Evolutionary conservation across 2,113 vertebrate genomes (phyloP).

Genomic region (Tympanuchus pallidicinctus): DNA sequence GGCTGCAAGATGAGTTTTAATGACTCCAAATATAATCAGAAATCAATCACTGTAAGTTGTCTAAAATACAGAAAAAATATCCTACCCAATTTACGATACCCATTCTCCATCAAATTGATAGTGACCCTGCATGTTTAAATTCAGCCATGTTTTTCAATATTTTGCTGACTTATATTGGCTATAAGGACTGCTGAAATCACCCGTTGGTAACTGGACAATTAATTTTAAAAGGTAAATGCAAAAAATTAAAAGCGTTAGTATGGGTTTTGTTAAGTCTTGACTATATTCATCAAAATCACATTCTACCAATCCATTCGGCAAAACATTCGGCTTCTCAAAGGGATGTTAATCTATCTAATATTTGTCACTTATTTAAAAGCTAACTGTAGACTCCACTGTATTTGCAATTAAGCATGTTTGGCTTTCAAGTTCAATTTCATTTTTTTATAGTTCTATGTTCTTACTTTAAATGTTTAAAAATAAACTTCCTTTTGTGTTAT

Average conservation of each 20-base stretch:
- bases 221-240: neutral
- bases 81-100: neutral
- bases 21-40: neutral
- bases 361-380: neutral
- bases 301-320: neutral
- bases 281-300: neutral
- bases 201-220: neutral
- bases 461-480: neutral
- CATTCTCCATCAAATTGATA: neutral
- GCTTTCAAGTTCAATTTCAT: neutral
- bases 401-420: neutral
- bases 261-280: neutral
- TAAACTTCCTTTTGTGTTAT: neutral
- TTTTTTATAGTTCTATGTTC: neutral
- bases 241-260: neutral
- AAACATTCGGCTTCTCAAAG: neutral
- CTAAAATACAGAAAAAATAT: neutral
- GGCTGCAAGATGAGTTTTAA: neutral
- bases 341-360: neutral
- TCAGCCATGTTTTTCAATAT: neutral
- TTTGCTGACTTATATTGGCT: neutral
- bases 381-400: neutral
- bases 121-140: neutral
- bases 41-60: neutral
- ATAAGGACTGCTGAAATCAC: neutral